These are phyloP conservation scores for Psylliodes chrysocephalus DNA, from an alignment of 2,888 invertebrate genomes.

Conservation along the genomic window DNA sequence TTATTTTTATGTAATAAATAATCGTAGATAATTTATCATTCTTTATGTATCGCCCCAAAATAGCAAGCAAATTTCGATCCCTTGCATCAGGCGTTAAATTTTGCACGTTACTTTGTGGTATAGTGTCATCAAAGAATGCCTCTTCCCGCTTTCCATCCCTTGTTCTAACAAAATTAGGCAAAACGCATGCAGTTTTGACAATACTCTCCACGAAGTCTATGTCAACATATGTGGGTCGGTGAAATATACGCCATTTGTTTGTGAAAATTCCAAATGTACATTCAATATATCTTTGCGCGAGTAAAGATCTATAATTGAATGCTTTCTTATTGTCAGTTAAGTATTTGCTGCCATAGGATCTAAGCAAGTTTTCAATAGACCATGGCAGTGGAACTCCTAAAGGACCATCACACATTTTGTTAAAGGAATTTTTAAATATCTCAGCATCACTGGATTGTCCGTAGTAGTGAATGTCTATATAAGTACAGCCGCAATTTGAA, in stretches of 20 bases:
- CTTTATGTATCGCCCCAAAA: no score
- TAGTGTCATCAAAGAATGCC: no score
- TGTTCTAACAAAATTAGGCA: background rate
- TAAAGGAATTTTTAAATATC: no score
- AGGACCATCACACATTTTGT: background rate
- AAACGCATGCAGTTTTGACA: background rate
- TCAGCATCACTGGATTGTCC: no score
- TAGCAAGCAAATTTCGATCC: no score
- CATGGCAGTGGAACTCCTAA: background rate
- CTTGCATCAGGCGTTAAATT: no score
- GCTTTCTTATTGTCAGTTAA: background rate
- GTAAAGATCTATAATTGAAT: background rate
- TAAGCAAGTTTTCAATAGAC: background rate
- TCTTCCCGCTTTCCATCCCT: background rate
- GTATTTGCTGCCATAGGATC: background rate
- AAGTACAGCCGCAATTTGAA: no score
- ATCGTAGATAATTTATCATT: no score
- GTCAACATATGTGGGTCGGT: background rate
- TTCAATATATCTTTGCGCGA: background rate
- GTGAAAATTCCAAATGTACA: constrained; percentile 8
- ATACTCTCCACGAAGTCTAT: background rate
- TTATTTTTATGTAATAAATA: no score
- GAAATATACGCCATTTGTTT: background rate
- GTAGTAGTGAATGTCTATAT: no score
- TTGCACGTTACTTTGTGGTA: no score